phyloP scores from a whole-genome alignment of 2,888 invertebrate species.

The Caenorhabditis sp. region DNA sequence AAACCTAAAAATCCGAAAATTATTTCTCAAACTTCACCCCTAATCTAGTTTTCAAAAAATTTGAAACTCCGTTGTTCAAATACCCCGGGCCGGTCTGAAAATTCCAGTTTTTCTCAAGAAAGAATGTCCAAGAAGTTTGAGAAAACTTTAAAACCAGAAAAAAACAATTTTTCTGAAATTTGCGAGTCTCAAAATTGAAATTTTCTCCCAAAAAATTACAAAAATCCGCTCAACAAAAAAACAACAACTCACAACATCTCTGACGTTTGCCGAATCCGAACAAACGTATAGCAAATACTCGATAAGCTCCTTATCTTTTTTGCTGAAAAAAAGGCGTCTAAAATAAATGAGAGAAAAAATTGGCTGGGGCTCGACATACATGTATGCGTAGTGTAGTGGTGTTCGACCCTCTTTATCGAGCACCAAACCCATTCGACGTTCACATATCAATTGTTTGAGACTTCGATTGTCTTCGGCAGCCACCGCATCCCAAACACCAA shows the following conservation, averaged over 20 bases:
- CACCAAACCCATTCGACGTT: constrained; percentile 54
- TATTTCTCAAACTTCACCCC: too few species aligned
- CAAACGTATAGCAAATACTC: constrained; percentile 63
- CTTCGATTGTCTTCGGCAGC: constrained; percentile 60
- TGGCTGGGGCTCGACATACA: constrained; percentile 14
- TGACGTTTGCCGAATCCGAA: constrained; percentile 56
- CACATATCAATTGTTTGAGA: constrained; percentile 65
- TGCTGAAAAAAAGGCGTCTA: constrained; percentile 16
- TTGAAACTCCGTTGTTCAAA: too few species aligned
- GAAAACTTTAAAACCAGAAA: too few species aligned
- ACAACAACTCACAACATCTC: constrained; percentile 56
- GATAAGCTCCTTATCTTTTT: constrained; percentile 29
- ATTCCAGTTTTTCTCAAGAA: too few species aligned
- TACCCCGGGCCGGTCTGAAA: too few species aligned
- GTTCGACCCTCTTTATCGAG: constrained; percentile 59
- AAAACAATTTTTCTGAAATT: too few species aligned
- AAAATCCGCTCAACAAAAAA: neutral
- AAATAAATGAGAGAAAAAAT: neutral
- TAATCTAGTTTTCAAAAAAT: too few species aligned
- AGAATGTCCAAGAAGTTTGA: too few species aligned
- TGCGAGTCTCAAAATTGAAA: too few species aligned
- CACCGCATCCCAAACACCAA: constrained; percentile 67
- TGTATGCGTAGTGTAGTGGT: constrained; percentile 63
- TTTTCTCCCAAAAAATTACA: neutral
- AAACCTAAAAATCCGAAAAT: too few species aligned